phyloP scores from a whole-genome alignment of 2,888 invertebrate genomes.

The Camponotus fellah region DNA sequence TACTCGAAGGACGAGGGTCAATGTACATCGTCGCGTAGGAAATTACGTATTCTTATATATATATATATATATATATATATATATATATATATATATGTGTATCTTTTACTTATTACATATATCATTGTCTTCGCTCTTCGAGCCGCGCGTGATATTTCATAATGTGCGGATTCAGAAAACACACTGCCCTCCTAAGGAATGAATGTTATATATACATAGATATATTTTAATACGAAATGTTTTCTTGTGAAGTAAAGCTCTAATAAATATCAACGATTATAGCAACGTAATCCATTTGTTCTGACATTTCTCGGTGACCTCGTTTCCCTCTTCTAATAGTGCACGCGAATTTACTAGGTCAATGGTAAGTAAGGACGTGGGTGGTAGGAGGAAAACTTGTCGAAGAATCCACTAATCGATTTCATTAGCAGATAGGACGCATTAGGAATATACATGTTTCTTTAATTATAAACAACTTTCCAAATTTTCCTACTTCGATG shows the following conservation, averaged over 20 bases:
- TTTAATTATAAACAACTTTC: background rate
- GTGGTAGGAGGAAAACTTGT: conserved; percentile 25
- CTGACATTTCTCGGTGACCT: background rate
- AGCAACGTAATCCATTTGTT: conserved; percentile 29
- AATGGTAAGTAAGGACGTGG: conserved; percentile 57
- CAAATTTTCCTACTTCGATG: background rate
- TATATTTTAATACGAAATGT: conserved; percentile 72
- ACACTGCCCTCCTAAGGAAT: conserved; percentile 52
- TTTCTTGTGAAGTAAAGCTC: conserved; percentile 63
- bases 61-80: background rate
- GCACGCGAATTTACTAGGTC: conserved; percentile 46
- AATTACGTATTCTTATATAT: conserved; percentile 24
- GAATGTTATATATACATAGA: conserved; percentile 54
- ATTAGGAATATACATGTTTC: background rate
- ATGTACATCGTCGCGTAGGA: background rate
- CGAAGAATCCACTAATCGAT: background rate
- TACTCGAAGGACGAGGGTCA: conserved; percentile 3
- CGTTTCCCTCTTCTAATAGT: background rate
- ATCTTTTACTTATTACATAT: conserved; percentile 1
- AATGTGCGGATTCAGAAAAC: conserved; percentile 26
- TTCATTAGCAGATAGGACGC: background rate
- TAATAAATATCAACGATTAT: conserved; percentile 73
- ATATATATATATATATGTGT: background rate
- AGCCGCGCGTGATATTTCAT: conserved; percentile 12
- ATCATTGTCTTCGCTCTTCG: conserved; percentile 28